Evolutionary conservation across 2,888 invertebrate genomes (phyloP).

Genomic region (Miltochrista miniata): DNA sequence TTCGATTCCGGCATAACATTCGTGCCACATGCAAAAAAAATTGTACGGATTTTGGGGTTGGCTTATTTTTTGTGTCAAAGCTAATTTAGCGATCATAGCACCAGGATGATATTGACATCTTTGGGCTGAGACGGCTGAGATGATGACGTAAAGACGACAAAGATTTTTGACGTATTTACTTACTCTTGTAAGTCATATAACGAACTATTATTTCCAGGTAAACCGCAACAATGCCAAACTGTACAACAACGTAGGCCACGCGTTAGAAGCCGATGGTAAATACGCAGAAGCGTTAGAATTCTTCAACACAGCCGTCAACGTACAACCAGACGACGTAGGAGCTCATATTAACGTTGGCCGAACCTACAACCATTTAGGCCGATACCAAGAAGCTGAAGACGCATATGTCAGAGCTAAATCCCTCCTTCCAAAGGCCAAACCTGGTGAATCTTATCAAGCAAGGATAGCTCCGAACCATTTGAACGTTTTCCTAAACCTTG

Average conservation of each 20-base stretch:
- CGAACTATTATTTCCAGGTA: conserved; percentile 81
- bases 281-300: conserved; percentile 92
- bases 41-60: no score
- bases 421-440: conserved; percentile 94
- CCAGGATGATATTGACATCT: no score
- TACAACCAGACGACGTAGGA: conserved; percentile 98
- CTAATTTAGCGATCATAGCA: no score
- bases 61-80: no score
- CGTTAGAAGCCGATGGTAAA: conserved; percentile 89
- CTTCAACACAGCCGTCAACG: conserved; percentile 95
- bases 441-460: conserved; percentile 97
- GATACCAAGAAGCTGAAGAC: conserved; percentile 91
- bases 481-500: conserved; percentile 97
- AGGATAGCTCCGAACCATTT: conserved; percentile 97
- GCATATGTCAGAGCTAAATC: conserved; percentile 96
- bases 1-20: no score
- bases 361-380: conserved; percentile 95
- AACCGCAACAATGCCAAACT: conserved; percentile 97
- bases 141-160: no score
- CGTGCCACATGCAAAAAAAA: no score
- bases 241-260: conserved; percentile 98
- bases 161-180: no score
- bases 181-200: no score
- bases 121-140: no score
- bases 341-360: conserved; percentile 98